Evolutionary conservation across 2,888 invertebrate genomes (phyloP), one percentile per base, ranked within the genome.

Genomic region (Aquatica leii): DNA sequence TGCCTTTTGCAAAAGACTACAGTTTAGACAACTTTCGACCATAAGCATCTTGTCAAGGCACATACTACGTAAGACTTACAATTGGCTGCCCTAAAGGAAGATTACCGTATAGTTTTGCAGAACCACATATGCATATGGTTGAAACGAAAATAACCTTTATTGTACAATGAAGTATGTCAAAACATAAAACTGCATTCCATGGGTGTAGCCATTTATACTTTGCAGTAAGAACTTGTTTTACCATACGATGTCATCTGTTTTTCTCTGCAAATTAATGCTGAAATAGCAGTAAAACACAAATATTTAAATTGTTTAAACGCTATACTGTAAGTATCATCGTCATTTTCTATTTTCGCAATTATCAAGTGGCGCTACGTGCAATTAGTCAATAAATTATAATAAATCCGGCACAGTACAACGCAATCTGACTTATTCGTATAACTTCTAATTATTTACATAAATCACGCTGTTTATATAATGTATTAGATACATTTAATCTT

Each of bases 151-250:
- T 69, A 64, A 65, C 60, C 64, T 63, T 59, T 70, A 72, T 69
- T 69, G 65, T 59, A 65, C 67, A 70, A 69, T 73, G 74, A 76
- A 74, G 74, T 76, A 71, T 76, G 76, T 74, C 75, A 76, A 73
- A 73, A 74, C 71, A 76, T 73, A 76, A 76, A 76, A 74, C 74
- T 73, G 75, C 76, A 77, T 77, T 77, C 77, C 76, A 70, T 62
- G 60, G 72, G 67, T 71, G 69, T 73, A 75, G 70, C 73, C 74
- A 75, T 72, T 73, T 72, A 76, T 74, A 75, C 75, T 77, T 75
- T 75, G 74, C 74, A 74, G 70, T 71, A 71, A 62, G 71, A 77
- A 77, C 76, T 76, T 74, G 78, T 77, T 78, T 76, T 75, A 74
- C 75, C 75, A 76, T 77, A 75, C 75, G 72, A 74, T 76, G 74